A percentile compares a stretch with the other conserved stretches of the same genome.
Conservation (phyloP, 2,888 invertebrate genomes). For the Nebria salina region DNA sequence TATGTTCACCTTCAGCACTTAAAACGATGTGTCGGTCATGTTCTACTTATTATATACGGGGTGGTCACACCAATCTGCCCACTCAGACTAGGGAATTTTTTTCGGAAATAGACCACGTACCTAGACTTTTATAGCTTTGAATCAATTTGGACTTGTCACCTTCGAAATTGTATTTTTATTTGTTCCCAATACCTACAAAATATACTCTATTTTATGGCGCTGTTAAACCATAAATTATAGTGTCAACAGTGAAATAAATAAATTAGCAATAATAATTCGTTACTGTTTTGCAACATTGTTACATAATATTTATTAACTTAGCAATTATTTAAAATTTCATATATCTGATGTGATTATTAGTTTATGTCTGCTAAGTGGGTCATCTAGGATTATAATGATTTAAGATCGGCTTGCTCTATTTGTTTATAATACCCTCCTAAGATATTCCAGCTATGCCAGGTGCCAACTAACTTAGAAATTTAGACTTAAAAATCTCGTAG, state of each 20-base stretch:
- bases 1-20: background rate
- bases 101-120: background rate
- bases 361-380: background rate
- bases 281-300: background rate
- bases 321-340: background rate
- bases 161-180: background rate
- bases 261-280: background rate
- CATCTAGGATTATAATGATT: slow-evolving; percentile 1
- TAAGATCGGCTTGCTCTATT: background rate
- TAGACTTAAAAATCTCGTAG: background rate
- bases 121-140: background rate
- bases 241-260: background rate
- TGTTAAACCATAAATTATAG: too few relatives aligned
- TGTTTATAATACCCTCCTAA: background rate
- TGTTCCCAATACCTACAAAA: background rate
- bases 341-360: background rate
- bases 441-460: background rate
- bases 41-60: background rate
- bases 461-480: background rate
- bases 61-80: background rate
- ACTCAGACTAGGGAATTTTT: background rate
- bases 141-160: background rate
- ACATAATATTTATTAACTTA: background rate
- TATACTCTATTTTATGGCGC: too few relatives aligned
- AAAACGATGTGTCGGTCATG: background rate